A percentile compares a stretch with the other conserved stretches of the same genome.
phyloP scores from a whole-genome alignment of 2,888 invertebrate species.

The Hyalella azteca region DNA sequence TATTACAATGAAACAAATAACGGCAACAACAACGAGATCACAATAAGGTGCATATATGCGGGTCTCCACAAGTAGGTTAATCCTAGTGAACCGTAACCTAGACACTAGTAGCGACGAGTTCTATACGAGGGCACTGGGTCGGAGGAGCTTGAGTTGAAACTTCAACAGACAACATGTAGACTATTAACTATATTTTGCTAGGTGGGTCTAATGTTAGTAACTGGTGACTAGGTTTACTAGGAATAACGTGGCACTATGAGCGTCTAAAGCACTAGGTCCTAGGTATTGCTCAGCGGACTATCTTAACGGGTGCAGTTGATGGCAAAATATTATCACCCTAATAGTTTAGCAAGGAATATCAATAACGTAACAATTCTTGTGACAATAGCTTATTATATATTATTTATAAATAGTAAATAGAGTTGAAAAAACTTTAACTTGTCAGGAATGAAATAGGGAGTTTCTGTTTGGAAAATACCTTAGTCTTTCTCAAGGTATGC shows the following conservation, averaged over 20 bases:
- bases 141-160: neutral
- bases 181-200: too few relatives aligned
- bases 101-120: slow-evolving; percentile 21
- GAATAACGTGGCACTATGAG: neutral
- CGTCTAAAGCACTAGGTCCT: neutral
- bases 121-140: slow-evolving; percentile 7
- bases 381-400: too few relatives aligned
- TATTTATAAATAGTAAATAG: too few relatives aligned
- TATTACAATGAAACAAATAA: too few relatives aligned
- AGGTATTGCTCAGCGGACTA: slow-evolving; percentile 1
- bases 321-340: too few relatives aligned
- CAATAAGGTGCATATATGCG: slow-evolving; percentile 6
- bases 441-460: too few relatives aligned
- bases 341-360: too few relatives aligned
- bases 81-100: too few relatives aligned
- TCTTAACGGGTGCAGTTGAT: neutral
- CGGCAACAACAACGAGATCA: slow-evolving; percentile 7
- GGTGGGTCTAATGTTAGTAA: slow-evolving; percentile 2
- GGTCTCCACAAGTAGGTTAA: neutral
- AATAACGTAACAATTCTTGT: too few relatives aligned
- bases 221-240: neutral
- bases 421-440: too few relatives aligned
- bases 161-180: slow-evolving; percentile 9
- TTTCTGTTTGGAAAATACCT: too few relatives aligned
- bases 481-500: too few relatives aligned